Conservation (phyloP, 30 jellyfish, hydroid and myxozoan species). For the Aurelia sp. region DNA sequence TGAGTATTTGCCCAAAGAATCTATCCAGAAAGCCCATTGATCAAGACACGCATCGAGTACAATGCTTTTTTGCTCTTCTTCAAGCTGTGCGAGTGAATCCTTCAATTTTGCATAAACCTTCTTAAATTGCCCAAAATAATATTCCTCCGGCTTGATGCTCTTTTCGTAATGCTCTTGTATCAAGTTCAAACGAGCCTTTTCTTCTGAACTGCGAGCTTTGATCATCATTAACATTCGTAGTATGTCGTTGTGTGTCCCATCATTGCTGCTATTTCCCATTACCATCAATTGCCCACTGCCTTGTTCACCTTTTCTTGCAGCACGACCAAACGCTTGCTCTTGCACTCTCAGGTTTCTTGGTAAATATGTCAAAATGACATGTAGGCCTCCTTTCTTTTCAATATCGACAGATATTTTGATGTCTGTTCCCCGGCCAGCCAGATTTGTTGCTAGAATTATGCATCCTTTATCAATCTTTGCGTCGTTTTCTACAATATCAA, state of each 20-base stretch:
- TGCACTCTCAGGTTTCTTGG: slow-evolving; percentile 44
- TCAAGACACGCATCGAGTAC: slow-evolving; percentile 12
- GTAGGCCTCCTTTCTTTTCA: slow-evolving; percentile 47
- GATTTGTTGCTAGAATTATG: slow-evolving; percentile 60
- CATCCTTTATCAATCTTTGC: slow-evolving; percentile 14
- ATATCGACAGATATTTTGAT: slow-evolving; percentile 4
- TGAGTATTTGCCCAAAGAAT: not conserved
- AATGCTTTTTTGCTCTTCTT: slow-evolving; percentile 1
- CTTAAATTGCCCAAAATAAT: slow-evolving; percentile 6
- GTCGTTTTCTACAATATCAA: not conserved
- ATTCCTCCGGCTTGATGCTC: slow-evolving; percentile 8
- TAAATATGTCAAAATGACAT: slow-evolving; percentile 46
- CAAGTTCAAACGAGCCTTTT: not conserved
- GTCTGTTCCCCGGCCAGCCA: slow-evolving; percentile 79
- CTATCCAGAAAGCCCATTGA: slow-evolving; percentile 59
- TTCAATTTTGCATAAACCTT: not conserved
- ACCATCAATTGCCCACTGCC: slow-evolving; percentile 41
- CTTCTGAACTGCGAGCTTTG: slow-evolving; percentile 12
- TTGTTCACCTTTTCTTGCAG: slow-evolving; percentile 50
- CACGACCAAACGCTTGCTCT: slow-evolving; percentile 67
- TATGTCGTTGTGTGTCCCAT: not conserved
- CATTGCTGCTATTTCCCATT: not conserved
- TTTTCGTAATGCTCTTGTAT: not conserved
- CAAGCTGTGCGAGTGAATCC: not conserved
- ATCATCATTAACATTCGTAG: not conserved